Base-by-base conservation (phyloP, 2,888 invertebrate species). In the Teleiodes luculella region DNA sequence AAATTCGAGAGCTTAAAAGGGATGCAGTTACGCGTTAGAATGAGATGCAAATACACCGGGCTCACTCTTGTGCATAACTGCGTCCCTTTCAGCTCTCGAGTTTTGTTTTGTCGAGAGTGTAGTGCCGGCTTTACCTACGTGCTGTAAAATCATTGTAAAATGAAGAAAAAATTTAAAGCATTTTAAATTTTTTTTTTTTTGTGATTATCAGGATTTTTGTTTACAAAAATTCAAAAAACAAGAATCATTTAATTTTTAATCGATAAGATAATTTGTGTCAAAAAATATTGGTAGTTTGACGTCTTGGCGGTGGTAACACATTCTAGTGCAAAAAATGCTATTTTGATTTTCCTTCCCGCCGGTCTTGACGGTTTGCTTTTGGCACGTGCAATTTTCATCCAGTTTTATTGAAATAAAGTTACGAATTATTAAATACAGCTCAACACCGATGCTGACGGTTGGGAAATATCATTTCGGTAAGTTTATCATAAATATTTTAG, bases 331-430 rank as follows among this genome's bases (percentile, higher is more conserved):
- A 77, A 76, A 24, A 75, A 76, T 75, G 80, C 75, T 72, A 72
- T 78, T 85, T 82, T 79, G 74, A 79, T 84, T 76, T 83, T 80
- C 74, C 80, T 86, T 87, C 86, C 85, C 86, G 86, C 86, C 88
- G 86, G 82, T 74, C 65, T 73, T 85, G 85, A 86, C 86, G 85
- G 88, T 83, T 84, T 83, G 80, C 74, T 77, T 86, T 87, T 84
- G 80, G 88, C 89, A 88, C 89, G 89, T 89, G 88, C 84, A 82
- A 81, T 86, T 80, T 84, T 78, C 74, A 72, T 67, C 78, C 73
- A 57, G 64, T 70, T 76, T 73, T 72, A 63, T 63, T 67, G 70
- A 74, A 81, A 77, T 67, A 73, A 57, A 71, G 65, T 64, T 73
- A 72, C 59, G 62, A 64, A 70, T 65, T 64, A 63, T 60, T 63